These are phyloP conservation scores for Otis tarda DNA, from an alignment of 2,113 vertebrate species.

Conservation along the genomic window DNA sequence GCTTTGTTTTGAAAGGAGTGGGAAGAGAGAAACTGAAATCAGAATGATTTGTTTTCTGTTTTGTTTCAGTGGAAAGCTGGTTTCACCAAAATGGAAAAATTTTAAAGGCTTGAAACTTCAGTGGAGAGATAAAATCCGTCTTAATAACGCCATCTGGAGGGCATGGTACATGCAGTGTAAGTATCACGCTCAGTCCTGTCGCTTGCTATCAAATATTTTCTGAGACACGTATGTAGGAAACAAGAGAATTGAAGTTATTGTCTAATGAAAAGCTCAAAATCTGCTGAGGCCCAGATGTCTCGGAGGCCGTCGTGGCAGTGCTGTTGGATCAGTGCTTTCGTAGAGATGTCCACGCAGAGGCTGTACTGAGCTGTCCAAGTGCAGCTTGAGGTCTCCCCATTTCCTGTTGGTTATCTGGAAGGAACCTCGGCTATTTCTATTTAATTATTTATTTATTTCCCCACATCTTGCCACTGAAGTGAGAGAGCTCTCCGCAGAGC, in stretches of 20 bases:
- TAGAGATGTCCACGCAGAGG: background rate
- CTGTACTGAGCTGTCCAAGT: background rate
- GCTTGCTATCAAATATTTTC: background rate
- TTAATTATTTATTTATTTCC: too few species aligned
- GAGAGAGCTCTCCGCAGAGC: background rate
- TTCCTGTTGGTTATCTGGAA: background rate
- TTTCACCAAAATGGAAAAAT: slow-evolving; percentile 99
- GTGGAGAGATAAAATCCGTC: slow-evolving; percentile 98
- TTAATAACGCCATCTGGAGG: slow-evolving; percentile 99
- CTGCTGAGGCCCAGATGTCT: background rate
- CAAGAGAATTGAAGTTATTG: background rate
- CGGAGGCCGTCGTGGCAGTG: background rate
- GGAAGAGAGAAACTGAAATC: background rate
- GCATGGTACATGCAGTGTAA: slow-evolving; percentile 99
- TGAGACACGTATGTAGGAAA: fast-evolving
- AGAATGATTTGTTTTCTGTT: background rate
- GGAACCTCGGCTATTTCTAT: background rate
- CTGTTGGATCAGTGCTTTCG: background rate
- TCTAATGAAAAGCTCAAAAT: background rate
- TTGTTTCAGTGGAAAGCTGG: slow-evolving; percentile 89
- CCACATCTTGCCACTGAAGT: background rate
- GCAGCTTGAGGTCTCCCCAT: background rate
- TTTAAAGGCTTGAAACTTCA: slow-evolving; percentile 97
- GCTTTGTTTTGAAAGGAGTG: background rate
- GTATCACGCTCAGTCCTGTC: background rate